Evolutionary conservation across 2,113 vertebrate species (phyloP).

Genomic region (Daubentonia madagascariensis): DNA sequence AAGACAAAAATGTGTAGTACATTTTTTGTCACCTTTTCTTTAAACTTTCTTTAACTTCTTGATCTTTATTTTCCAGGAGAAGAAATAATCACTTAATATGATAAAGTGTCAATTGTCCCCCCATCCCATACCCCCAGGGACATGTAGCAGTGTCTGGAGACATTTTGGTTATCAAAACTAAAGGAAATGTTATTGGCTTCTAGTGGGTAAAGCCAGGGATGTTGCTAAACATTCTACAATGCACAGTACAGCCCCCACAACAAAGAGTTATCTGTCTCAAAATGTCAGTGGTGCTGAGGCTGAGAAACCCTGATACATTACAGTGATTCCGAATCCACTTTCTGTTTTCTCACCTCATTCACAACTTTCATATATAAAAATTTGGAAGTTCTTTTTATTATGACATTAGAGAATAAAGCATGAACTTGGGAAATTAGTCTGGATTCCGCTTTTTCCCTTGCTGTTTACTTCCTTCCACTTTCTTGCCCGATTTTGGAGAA

Average conservation of each 20-base stretch:
- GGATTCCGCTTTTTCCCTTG: not conserved
- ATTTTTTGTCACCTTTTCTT: constrained; percentile 38
- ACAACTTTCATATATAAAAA: not conserved
- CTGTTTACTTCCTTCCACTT: not conserved
- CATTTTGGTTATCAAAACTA: not conserved
- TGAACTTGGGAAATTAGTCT: not conserved
- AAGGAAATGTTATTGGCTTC: not conserved
- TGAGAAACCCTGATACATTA: not conserved
- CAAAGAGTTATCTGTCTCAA: not conserved
- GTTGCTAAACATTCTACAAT: not conserved
- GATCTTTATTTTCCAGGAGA: constrained; percentile 35
- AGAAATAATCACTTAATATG: not conserved
- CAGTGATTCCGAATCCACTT: not conserved
- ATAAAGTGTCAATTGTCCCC: not conserved
- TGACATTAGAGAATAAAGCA: not conserved
- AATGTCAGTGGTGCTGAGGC: not conserved
- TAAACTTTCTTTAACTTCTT: constrained; percentile 34
- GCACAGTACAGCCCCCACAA: not conserved
- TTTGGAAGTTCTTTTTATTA: not conserved
- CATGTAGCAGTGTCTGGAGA: not conserved
- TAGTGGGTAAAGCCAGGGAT: not conserved
- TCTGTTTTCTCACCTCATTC: not conserved
- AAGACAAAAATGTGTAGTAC: constrained; percentile 23
- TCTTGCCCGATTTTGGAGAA: not conserved
- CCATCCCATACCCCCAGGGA: not conserved